A percentile compares a stretch with the other conserved stretches of the same genome.
Conservation (phyloP, 1,140 invertebrate genomes). For the Platyscapa corneri region DNA sequence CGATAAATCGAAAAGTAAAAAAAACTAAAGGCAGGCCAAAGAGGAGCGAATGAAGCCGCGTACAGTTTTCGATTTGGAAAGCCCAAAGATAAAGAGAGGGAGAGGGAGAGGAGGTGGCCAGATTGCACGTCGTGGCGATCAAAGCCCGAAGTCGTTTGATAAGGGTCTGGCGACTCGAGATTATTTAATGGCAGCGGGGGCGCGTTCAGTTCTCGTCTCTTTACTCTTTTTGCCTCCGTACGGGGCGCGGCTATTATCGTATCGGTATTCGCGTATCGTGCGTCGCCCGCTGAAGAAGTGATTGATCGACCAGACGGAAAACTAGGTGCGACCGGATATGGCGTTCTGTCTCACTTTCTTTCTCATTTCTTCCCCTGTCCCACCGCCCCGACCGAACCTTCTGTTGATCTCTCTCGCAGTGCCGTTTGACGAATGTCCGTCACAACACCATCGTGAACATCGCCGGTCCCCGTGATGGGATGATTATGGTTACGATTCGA, state of each 20-base stretch:
- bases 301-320: conserved; percentile 48
- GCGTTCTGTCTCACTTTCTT: background rate
- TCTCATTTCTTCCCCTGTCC: background rate
- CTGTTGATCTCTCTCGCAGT: background rate
- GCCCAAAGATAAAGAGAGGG: background rate
- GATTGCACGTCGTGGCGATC: conserved; percentile 18
- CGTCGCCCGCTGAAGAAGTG: conserved; percentile 9
- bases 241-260: conserved; percentile 40
- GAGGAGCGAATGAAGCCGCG: conserved; percentile 18
- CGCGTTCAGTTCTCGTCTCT: background rate
- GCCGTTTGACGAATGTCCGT: background rate
- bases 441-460: background rate
- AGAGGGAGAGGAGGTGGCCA: background rate
- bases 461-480: background rate
- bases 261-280: background rate
- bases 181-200: conserved; percentile 31
- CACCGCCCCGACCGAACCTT: too few species aligned
- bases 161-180: conserved; percentile 39
- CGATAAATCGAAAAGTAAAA: background rate
- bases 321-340: conserved; percentile 43
- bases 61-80: background rate
- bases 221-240: background rate
- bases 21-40: background rate
- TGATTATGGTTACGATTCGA: background rate
- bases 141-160: conserved; percentile 19